These are phyloP conservation scores for Caracal caracal DNA, from an alignment of 2,113 vertebrate species.

Conservation along the genomic window DNA sequence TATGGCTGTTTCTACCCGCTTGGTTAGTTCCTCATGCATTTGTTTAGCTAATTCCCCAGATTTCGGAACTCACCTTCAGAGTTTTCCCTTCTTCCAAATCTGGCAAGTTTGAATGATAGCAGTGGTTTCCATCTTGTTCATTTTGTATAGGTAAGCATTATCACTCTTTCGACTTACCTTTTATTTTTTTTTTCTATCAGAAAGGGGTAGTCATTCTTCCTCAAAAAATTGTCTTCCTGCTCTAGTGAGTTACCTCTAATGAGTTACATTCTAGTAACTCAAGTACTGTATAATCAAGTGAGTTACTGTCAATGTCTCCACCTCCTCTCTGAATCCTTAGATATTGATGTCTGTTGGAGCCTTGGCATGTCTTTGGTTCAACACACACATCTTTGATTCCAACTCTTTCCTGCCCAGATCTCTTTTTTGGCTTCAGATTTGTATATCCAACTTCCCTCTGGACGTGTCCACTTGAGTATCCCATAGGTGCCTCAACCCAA, in stretches of 20 bases:
- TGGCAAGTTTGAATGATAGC: not conserved
- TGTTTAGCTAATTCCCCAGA: not conserved
- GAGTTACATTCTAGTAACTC: not conserved
- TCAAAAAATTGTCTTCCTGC: not conserved
- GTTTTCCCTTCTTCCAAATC: not conserved
- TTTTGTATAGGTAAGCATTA: accelerated
- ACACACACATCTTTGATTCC: too few relatives aligned
- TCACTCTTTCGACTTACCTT: not conserved
- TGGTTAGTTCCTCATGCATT: too few relatives aligned
- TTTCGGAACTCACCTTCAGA: not conserved
- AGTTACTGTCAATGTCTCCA: accelerated
- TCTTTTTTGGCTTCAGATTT: not conserved
- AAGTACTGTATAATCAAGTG: too few relatives aligned
- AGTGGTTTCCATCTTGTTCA: not conserved
- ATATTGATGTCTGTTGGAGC: accelerated
- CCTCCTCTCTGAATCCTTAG: not conserved
- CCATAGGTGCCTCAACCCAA: not conserved
- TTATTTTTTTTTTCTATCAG: not conserved
- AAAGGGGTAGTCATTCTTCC: not conserved
- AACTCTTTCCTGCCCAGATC: not conserved
- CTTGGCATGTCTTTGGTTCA: not conserved
- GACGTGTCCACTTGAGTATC: not conserved
- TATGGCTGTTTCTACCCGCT: not conserved
- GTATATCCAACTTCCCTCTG: not conserved
- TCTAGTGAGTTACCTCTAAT: not conserved